Evolutionary conservation across 2,797 vertebrate genomes (phyloP), one percentile per base, ranked within the genome.

Genomic region (Xenentodon cancila): DNA sequence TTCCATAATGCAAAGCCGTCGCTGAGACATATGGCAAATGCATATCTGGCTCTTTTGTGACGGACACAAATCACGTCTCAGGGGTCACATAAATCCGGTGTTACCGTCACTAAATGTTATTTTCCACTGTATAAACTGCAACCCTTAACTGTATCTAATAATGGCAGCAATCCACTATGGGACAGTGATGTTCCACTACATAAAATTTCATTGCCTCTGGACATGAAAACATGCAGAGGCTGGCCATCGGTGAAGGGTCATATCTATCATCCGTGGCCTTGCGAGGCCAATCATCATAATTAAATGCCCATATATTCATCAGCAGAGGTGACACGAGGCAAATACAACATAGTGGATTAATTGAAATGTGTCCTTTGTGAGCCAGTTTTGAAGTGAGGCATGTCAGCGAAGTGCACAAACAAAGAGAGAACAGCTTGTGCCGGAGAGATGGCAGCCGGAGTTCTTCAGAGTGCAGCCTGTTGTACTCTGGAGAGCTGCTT

Each of bases 271-370:
- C 12, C 22, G 68, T 59, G 64, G 73, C 82, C 80, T 82, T 74
- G 72, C 68, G 58, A 68, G 71, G 75, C 69, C 84, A 87, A 81
- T 91, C 84, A 80, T 64, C 59, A 76, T 92, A 90, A 90, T 89
- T 75, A 89, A 47, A 80, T 53, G 49, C 71, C 65, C 73, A 70
- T 62, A 49, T 64, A 76, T 83, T 75, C 68, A 79, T 90, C 67
- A 74, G 54, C 53, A 40, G 47, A 40, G 37, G 61, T 47, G 73
- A 76, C 60, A 49, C 53, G 30, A 34, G 45, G 52, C 42, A 61
- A 64, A 59, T 44, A 20, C 53, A 71, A 86, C 59, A 72, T 82
- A 64, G 69, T 30, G 47, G 50, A 62, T 44, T 21, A 30, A 37
- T 71, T 74, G 37, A 74, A 74, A 85, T 57, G 44, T 64, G 40